Conservation (phyloP, 2,888 invertebrate genomes). For the Ormyrus rosae region DNA sequence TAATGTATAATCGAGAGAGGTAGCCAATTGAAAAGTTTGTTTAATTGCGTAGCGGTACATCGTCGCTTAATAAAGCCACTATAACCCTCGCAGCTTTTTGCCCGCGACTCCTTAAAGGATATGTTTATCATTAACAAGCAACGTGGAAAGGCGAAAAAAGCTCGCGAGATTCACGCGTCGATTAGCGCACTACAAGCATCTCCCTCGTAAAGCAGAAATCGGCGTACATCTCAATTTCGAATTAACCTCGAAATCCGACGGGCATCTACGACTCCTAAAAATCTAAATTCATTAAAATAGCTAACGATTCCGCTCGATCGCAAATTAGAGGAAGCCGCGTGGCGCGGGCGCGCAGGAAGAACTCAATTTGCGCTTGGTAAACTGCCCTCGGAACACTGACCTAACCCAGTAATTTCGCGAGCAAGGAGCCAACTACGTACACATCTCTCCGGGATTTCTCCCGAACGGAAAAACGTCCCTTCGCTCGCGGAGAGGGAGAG, state of each 20-base stretch:
- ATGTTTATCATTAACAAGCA: not conserved
- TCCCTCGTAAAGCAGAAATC: not conserved
- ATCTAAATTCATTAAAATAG: constrained; percentile 24
- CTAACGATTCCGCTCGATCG: not conserved
- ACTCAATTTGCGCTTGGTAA: constrained; percentile 33
- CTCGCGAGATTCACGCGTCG: not conserved
- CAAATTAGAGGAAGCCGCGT: not conserved
- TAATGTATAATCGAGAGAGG: not conserved
- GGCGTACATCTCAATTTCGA: constrained; percentile 1
- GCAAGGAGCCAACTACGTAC: not conserved
- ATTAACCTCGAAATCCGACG: constrained; percentile 1
- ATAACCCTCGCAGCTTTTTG: not conserved
- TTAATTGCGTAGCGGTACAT: too few relatives aligned
- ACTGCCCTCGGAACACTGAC: constrained; percentile 60
- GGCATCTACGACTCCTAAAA: not conserved
- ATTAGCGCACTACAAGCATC: not conserved
- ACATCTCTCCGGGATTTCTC: constrained; percentile 5
- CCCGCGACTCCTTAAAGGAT: not conserved
- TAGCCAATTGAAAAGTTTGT: too few relatives aligned
- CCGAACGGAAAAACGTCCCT: constrained; percentile 37
- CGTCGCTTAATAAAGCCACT: not conserved
- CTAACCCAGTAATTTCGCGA: constrained; percentile 57
- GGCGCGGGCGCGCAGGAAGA: not conserved
- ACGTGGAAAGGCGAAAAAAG: not conserved
- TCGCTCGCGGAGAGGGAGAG: constrained; percentile 27